These are phyloP conservation scores for Heliconius erato DNA, from an alignment of 2,888 invertebrate species.

Conservation along the genomic window DNA sequence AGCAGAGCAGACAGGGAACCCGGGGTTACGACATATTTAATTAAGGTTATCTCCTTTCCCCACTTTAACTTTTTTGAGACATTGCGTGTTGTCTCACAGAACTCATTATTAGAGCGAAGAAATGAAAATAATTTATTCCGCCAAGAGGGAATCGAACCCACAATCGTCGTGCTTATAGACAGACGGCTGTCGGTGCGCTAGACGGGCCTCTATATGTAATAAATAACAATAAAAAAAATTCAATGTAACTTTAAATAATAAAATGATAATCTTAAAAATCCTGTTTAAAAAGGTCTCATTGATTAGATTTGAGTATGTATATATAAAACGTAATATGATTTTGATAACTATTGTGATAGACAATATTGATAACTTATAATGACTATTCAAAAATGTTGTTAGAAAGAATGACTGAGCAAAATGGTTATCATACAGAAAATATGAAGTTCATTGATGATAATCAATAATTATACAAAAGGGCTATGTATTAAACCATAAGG, in stretches of 20 bases:
- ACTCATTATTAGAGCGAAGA: no score
- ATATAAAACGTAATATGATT: background rate
- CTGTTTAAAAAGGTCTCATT: background rate
- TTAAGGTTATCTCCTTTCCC: no score
- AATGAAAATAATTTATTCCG: no score
- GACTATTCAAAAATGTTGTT: constrained; percentile 15
- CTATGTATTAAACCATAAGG: background rate
- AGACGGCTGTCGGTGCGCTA: no score
- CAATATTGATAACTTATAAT: constrained; percentile 13
- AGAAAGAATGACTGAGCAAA: constrained; percentile 3
- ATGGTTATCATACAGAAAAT: background rate
- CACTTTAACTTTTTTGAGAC: no score
- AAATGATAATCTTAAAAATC: background rate
- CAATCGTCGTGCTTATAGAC: no score
- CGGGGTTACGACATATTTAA: no score
- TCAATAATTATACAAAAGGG: background rate
- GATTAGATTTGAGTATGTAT: background rate
- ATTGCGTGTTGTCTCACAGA: no score
- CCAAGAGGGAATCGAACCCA: no score
- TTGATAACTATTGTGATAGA: background rate
- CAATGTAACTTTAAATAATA: background rate
- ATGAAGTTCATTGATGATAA: background rate
- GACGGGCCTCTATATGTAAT: no score
- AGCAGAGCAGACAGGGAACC: no score
- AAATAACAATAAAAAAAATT: background rate